phyloP scores from a whole-genome alignment of 2,888 invertebrate species.

The Holacanthella duospinosa region DNA sequence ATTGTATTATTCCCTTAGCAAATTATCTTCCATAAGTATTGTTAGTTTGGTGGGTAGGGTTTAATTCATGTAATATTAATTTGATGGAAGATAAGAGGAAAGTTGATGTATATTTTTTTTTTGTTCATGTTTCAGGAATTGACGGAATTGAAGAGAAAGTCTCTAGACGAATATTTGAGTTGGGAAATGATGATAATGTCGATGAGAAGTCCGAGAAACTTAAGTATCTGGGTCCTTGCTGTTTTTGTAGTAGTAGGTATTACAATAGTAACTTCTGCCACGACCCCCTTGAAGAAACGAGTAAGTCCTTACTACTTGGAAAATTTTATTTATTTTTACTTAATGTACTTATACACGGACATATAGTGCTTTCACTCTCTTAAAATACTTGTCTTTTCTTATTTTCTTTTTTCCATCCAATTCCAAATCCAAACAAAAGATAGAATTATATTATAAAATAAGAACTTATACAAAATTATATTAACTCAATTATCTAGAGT shows the following conservation, averaged over 20 bases:
- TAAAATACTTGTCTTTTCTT: neutral
- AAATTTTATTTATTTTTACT: neutral
- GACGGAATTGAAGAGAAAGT: neutral
- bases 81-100: neutral
- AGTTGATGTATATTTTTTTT: no score
- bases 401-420: constrained; percentile 2
- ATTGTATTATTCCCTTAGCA: no score
- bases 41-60: no score
- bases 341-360: neutral
- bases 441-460: neutral
- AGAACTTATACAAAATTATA: neutral
- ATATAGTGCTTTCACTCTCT: neutral
- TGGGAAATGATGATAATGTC: constrained; percentile 10
- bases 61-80: neutral
- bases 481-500: no score
- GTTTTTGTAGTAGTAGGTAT: constrained; percentile 24
- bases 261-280: constrained; percentile 27
- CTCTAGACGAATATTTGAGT: neutral
- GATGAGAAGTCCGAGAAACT: constrained; percentile 22
- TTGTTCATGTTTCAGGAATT: neutral
- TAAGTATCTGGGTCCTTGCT: constrained; percentile 22
- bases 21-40: no score
- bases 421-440: constrained; percentile 2
- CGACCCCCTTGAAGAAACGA: constrained; percentile 32
- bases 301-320: constrained; percentile 19